These are phyloP conservation scores for Chrysolina oricalcia DNA, from an alignment of 2,888 invertebrate species.

Conservation along the genomic window DNA sequence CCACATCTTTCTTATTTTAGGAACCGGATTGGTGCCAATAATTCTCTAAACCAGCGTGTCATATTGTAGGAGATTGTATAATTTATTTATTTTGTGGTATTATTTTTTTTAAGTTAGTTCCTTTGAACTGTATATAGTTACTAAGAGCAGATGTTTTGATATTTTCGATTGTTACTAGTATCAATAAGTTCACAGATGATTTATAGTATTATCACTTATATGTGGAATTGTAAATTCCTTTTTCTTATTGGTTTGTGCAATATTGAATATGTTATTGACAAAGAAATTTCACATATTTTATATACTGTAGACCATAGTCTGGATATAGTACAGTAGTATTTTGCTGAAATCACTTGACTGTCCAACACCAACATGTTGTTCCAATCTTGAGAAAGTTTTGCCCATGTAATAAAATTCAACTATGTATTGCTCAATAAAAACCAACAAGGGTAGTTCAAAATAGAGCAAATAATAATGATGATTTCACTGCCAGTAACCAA, in stretches of 20 bases:
- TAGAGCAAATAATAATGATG: too few relatives aligned
- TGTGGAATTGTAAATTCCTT: conserved; percentile 23
- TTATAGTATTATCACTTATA: conserved; percentile 13
- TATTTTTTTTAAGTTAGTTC: conserved; percentile 42
- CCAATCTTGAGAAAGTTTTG: neutral
- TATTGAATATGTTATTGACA: conserved; percentile 25
- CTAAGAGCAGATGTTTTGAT: conserved; percentile 30
- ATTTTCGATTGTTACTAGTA: conserved; percentile 26
- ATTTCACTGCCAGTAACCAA: too few relatives aligned
- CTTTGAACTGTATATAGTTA: conserved; percentile 27
- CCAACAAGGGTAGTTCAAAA: too few relatives aligned
- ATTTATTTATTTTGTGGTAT: conserved; percentile 54
- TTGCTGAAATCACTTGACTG: conserved; percentile 1
- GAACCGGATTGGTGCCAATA: conserved; percentile 58
- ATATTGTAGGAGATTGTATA: conserved; percentile 41
- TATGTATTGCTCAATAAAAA: too few relatives aligned
- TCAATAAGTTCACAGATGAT: conserved; percentile 17
- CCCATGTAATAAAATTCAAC: too few relatives aligned
- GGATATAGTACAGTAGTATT: neutral
- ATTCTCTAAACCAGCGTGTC: conserved; percentile 33
- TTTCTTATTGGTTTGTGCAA: conserved; percentile 18
- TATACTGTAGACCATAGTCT: neutral
- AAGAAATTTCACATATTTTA: neutral
- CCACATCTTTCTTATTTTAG: conserved; percentile 49
- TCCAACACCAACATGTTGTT: neutral